Evolutionary conservation across 1,140 invertebrate genomes (phyloP).

Genomic region (Coenobita brevimanus): DNA sequence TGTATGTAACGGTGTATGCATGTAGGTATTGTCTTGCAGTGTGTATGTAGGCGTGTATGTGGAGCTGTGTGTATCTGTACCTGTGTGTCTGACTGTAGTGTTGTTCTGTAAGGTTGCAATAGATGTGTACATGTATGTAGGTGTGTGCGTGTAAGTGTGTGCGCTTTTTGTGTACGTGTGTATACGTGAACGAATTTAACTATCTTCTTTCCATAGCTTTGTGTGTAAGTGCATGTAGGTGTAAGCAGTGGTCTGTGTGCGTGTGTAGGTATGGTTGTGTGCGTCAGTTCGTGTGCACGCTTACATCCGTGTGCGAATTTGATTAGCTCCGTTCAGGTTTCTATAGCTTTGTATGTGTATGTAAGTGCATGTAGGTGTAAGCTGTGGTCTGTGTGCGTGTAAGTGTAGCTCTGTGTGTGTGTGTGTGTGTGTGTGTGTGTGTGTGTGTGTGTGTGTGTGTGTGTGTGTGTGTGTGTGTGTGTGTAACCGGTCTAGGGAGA

Average conservation of each 20-base stretch:
- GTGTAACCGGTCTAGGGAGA: conserved; percentile 34
- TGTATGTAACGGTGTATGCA: too few species aligned
- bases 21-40: too few species aligned
- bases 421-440: conserved; percentile 19
- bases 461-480: conserved; percentile 34
- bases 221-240: neutral
- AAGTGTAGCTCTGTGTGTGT: conserved; percentile 15
- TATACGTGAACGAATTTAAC: too few species aligned
- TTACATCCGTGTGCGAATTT: conserved; percentile 40
- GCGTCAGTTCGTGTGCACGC: conserved; percentile 41
- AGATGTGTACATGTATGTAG: too few species aligned
- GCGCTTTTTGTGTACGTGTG: too few species aligned
- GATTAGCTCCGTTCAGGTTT: conserved; percentile 22
- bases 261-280: conserved; percentile 33
- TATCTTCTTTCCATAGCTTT: neutral
- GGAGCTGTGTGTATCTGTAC: too few species aligned
- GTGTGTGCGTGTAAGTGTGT: too few species aligned
- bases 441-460: conserved; percentile 19
- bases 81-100: too few species aligned
- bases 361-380: conserved; percentile 19
- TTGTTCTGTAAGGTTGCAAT: too few species aligned
- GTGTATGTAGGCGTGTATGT: too few species aligned
- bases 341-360: conserved; percentile 36
- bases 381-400: neutral
- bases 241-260: conserved; percentile 5